Evolutionary conservation across 2,888 invertebrate genomes (phyloP).

Genomic region (Trachelus troglodyta): DNA sequence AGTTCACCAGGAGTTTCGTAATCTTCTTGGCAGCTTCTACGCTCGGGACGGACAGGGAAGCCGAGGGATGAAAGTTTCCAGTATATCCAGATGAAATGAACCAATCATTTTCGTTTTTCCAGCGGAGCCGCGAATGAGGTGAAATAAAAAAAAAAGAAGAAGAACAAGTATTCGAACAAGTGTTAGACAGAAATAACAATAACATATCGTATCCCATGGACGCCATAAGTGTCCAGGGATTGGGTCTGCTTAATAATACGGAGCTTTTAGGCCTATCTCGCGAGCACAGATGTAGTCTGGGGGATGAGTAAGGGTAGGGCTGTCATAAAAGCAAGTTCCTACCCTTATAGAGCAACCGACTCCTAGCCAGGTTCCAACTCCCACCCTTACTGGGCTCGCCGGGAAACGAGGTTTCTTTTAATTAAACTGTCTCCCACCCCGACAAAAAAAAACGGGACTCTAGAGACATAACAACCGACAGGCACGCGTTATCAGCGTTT

Average conservation of each 20-base stretch:
- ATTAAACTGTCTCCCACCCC: constrained; percentile 58
- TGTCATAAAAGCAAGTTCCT: constrained; percentile 42
- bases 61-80: not conserved
- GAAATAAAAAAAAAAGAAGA: not conserved
- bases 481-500: constrained; percentile 61
- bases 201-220: not conserved
- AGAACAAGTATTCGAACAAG: not conserved
- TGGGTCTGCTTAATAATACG: constrained; percentile 33
- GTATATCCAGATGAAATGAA: not conserved
- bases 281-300: constrained; percentile 39
- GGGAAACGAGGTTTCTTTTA: constrained; percentile 61
- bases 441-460: constrained; percentile 43
- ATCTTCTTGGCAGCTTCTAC: constrained; percentile 48
- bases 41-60: not conserved
- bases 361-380: not conserved
- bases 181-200: not conserved
- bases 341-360: not conserved
- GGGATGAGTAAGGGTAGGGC: constrained; percentile 27
- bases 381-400: constrained; percentile 4
- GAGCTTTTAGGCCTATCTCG: constrained; percentile 44
- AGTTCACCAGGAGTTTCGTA: constrained; percentile 56
- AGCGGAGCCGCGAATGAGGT: not conserved
- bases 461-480: constrained; percentile 58
- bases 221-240: not conserved
- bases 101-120: not conserved